Evolutionary conservation across 2,888 invertebrate genomes (phyloP).

Genomic region (Cylloceria caligata): DNA sequence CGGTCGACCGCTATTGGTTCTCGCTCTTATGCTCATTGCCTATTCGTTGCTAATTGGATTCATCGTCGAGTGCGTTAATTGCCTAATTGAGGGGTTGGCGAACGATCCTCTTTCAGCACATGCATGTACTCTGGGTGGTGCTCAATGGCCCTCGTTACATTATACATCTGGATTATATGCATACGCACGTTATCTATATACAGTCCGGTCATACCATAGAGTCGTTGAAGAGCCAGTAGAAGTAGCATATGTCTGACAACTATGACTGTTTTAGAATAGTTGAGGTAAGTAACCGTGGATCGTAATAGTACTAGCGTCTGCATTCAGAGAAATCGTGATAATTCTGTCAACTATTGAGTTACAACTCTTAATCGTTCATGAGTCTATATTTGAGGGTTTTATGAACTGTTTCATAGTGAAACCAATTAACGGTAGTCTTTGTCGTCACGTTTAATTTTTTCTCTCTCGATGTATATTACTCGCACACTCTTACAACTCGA

Average conservation of each 20-base stretch:
- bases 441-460: too few relatives aligned
- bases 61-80: constrained; percentile 74
- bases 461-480: too few relatives aligned
- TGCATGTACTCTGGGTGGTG: not conserved
- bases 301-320: too few relatives aligned
- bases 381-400: too few relatives aligned
- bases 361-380: too few relatives aligned
- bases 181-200: not conserved
- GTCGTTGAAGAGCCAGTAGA: not conserved
- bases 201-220: not conserved
- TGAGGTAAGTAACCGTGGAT: not conserved
- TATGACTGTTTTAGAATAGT: not conserved
- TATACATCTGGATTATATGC: constrained; percentile 7
- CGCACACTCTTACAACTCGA: not conserved
- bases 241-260: not conserved
- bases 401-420: too few relatives aligned
- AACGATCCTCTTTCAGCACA: constrained; percentile 39
- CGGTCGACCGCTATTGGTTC: constrained; percentile 63
- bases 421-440: too few relatives aligned
- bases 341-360: too few relatives aligned
- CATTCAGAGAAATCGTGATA: too few relatives aligned
- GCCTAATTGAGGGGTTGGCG: constrained; percentile 69
- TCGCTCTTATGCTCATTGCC: constrained; percentile 68
- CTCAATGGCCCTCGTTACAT: constrained; percentile 12
- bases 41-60: constrained; percentile 72